Conservation (phyloP, 2,113 vertebrate genomes). For the Mobula birostris region DNA sequence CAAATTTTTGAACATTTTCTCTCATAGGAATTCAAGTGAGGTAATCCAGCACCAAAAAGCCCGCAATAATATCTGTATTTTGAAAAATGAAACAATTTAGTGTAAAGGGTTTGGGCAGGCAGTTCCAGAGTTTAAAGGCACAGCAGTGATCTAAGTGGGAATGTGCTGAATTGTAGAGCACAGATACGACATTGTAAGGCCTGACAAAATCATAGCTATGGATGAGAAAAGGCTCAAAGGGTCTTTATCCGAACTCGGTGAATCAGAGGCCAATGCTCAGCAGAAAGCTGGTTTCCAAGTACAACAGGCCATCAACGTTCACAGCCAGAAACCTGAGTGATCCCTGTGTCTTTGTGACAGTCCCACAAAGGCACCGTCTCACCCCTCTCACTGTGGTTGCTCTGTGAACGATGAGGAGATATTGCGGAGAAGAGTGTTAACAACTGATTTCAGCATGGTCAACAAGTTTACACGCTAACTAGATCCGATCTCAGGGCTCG, state of each 20-base stretch:
- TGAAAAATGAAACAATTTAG: neutral
- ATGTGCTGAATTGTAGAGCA: neutral
- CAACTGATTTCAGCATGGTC: neutral
- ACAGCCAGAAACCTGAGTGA: neutral
- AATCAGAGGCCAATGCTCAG: neutral
- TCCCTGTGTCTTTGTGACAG: neutral
- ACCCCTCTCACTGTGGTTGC: neutral
- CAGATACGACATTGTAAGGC: too few species aligned
- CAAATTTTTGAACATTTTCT: too few species aligned
- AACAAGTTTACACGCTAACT: neutral
- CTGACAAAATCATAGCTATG: neutral
- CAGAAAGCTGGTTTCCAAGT: neutral
- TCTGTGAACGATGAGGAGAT: neutral
- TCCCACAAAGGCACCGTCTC: neutral
- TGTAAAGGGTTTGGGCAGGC: neutral
- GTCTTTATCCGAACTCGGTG: neutral
- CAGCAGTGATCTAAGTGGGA: too few species aligned
- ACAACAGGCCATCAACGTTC: neutral
- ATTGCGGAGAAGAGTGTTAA: neutral
- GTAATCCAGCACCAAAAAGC: neutral
- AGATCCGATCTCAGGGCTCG: neutral
- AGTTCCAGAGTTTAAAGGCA: neutral
- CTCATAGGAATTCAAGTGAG: too few species aligned
- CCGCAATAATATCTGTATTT: neutral
- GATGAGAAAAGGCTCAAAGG: neutral